These are phyloP conservation scores for Phenganax stokvisi DNA, from an alignment of 92 coral and sea anemone species.

Conservation along the genomic window DNA sequence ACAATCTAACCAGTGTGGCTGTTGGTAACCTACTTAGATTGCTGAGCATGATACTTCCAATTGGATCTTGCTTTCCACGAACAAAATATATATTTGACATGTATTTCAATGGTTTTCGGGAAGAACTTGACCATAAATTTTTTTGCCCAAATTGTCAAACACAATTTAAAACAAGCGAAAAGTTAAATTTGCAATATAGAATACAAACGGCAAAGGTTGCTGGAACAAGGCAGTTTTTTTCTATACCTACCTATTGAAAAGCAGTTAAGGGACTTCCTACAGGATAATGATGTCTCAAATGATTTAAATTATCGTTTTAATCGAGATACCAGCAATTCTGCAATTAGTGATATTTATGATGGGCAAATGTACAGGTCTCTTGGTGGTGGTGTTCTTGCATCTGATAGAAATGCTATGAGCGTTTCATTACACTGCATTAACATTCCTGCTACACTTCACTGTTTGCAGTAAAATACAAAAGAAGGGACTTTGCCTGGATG, in stretches of 20 bases:
- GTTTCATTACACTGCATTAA: too few species aligned
- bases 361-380: conserved; percentile 3
- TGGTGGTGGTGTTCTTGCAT: not conserved
- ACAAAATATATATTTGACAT: not conserved
- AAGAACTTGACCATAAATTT: conserved; percentile 1
- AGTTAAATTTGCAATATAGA: not conserved
- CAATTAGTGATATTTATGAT: conserved; percentile 19
- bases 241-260: conserved; percentile 31
- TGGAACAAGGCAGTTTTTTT: conserved; percentile 13
- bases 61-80: not conserved
- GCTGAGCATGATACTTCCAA: conserved; percentile 5
- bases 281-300: not conserved
- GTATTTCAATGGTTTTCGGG: not conserved
- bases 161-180: not conserved
- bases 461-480: too few species aligned
- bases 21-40: conserved; percentile 5
- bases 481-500: too few species aligned
- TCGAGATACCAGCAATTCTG: not conserved
- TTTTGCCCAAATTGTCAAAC: conserved; percentile 8
- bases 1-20: not conserved
- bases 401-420: not conserved
- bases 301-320: conserved; percentile 25
- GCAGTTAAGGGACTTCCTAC: conserved; percentile 2
- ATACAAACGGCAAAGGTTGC: not conserved
- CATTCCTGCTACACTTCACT: too few species aligned